Base-by-base conservation (phyloP, 1,140 invertebrate genomes). In the Eulimnadia texana region DNA sequence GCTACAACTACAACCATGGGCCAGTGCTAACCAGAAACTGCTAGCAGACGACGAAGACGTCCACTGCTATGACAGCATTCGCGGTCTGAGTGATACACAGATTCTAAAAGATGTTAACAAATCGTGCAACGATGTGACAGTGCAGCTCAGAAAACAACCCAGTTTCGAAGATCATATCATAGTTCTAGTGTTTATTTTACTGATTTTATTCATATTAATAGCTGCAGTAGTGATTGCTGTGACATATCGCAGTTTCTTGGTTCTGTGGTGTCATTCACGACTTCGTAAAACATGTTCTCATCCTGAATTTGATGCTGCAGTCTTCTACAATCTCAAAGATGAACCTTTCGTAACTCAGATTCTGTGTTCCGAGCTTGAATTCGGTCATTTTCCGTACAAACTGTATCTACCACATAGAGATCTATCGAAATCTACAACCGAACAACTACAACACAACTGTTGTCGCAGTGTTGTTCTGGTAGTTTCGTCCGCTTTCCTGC, bases 241-340 rank as follows among this genome's bases (percentile, higher is more conserved):
- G 66, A 80, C 91, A 65, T 89, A 90, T 71, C 80, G 88, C 58
- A 83, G 86, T 66, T 82, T 85, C 66, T 78, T 86, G 1, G 77
- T 82, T 53, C 77, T 86, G 9, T 86, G 84, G 84, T 78, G 82
- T 0, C 83, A 86, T 67, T 81, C 83, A 1, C 78, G 79, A 61
- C 86, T 85, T 67, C 84, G 84, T 1, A 79, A 90, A 0, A 78
- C 88, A 22, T 78, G 92, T 27, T 87, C 84, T 64, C 64, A 79
- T 68, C 77, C 77, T 50, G 72, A 2, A 77, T 80, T 74, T 73
- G 93, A 96, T 70, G 90, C 88, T 42, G 94, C 93, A 72, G 84
- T 96, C 2, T 85, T 89, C 63, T 94, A 96, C 74, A 91, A 88
- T 63, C 86, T 88, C 20, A 89, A 92, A 72, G 92, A 96, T 73